Percentiles rank a stretch among this genome's conserved stretches.
These are phyloP conservation scores for Drosophila carrolli DNA, from an alignment of 1,140 invertebrate genomes.

Conservation along the genomic window DNA sequence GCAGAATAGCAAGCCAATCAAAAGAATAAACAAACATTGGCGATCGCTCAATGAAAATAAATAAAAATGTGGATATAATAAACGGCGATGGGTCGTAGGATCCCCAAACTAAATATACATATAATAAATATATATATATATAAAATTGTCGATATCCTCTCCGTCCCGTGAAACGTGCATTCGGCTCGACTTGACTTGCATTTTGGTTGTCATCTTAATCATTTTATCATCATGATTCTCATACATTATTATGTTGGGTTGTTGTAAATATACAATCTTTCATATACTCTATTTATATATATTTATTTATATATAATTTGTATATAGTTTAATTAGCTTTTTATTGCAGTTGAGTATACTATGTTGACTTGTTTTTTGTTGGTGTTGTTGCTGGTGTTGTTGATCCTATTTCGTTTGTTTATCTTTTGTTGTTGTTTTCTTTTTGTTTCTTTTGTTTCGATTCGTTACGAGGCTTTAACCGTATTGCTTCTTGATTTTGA, in stretches of 20 bases:
- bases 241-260: conserved; percentile 29
- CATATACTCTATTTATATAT: conserved; percentile 62
- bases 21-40: neutral
- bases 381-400: conserved; percentile 17
- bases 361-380: conserved; percentile 65
- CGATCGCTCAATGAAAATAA: conserved; percentile 4
- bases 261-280: conserved; percentile 72
- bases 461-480: conserved; percentile 26
- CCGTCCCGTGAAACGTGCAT: conserved; percentile 11
- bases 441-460: conserved; percentile 32
- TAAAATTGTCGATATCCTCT: conserved; percentile 4
- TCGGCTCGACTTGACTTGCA: conserved; percentile 41
- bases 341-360: conserved; percentile 81
- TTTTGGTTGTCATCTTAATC: conserved; percentile 43
- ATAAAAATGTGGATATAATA: conserved; percentile 2
- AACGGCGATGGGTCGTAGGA: neutral
- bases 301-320: conserved; percentile 49
- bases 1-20: neutral
- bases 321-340: conserved; percentile 69
- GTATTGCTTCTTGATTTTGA: conserved; percentile 52
- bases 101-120: conserved; percentile 1
- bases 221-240: conserved; percentile 34
- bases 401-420: conserved; percentile 18
- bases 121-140: conserved; percentile 3
- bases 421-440: conserved; percentile 26